Evolutionary conservation across 2,797 vertebrate species (phyloP).

Genomic region (Cirrhinus molitorella): DNA sequence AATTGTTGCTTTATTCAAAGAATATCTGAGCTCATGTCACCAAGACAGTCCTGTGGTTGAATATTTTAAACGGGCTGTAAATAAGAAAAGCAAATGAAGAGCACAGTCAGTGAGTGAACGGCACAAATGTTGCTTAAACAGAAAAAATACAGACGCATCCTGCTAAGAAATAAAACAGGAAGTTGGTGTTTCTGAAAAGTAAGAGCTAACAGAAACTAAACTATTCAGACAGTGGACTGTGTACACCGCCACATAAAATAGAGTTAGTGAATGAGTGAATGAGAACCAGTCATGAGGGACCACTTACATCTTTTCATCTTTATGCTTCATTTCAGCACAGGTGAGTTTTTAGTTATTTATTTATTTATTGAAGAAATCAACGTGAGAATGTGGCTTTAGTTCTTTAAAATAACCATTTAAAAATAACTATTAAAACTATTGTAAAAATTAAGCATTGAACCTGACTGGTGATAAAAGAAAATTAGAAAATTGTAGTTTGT

Average conservation of each 20-base stretch:
- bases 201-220: background rate
- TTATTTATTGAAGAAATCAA: background rate
- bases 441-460: background rate
- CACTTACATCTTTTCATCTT: background rate
- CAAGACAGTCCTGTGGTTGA: background rate
- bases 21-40: background rate
- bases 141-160: background rate
- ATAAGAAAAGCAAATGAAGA: background rate
- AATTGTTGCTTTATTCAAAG: background rate
- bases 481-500: background rate
- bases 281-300: background rate
- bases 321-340: conserved; percentile 9
- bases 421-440: background rate
- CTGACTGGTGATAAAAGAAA: background rate
- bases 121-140: background rate
- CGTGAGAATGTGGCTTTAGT: background rate
- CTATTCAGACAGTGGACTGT: background rate
- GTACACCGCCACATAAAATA: background rate
- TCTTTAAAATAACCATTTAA: background rate
- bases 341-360: background rate
- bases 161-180: background rate
- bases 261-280: background rate
- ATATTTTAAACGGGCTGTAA: background rate
- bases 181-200: background rate
- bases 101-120: background rate